phyloP scores from a whole-genome alignment of 2,888 invertebrate species.

The Xylota sylvarum region DNA sequence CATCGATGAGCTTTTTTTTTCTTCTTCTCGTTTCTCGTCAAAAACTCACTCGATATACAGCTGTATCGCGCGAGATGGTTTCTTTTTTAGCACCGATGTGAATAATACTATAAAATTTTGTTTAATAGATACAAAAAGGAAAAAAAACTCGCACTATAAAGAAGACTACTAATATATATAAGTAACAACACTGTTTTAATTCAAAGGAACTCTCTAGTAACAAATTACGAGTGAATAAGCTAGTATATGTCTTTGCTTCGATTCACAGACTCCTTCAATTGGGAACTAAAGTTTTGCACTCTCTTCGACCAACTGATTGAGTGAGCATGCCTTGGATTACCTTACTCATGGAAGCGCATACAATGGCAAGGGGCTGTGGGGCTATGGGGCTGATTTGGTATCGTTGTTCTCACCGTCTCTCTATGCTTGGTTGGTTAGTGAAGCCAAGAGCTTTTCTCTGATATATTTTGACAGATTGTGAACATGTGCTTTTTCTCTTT shows the following conservation, averaged over 20 bases:
- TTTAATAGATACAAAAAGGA: conserved; percentile 13
- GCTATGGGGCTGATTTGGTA: conserved; percentile 20
- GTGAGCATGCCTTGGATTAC: conserved; percentile 55
- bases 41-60: conserved; percentile 50
- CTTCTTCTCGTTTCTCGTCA: conserved; percentile 11
- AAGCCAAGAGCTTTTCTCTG: conserved; percentile 47
- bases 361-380: neutral
- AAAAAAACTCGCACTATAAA: conserved; percentile 2
- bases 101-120: conserved; percentile 18
- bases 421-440: conserved; percentile 22
- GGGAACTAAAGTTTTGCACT: conserved; percentile 75
- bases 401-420: conserved; percentile 30
- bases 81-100: conserved; percentile 11
- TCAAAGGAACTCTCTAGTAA: conserved; percentile 49
- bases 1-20: conserved; percentile 37
- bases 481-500: conserved; percentile 69
- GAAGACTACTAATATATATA: conserved; percentile 19
- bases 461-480: conserved; percentile 20
- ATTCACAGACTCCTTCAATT: conserved; percentile 74
- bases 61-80: conserved; percentile 9
- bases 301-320: conserved; percentile 70
- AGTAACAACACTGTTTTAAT: conserved; percentile 36
- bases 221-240: conserved; percentile 29
- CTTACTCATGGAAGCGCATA: conserved; percentile 59
- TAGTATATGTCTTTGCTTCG: conserved; percentile 35